phyloP scores from a whole-genome alignment of 2,797 vertebrate genomes.

The Psittacula echo region DNA sequence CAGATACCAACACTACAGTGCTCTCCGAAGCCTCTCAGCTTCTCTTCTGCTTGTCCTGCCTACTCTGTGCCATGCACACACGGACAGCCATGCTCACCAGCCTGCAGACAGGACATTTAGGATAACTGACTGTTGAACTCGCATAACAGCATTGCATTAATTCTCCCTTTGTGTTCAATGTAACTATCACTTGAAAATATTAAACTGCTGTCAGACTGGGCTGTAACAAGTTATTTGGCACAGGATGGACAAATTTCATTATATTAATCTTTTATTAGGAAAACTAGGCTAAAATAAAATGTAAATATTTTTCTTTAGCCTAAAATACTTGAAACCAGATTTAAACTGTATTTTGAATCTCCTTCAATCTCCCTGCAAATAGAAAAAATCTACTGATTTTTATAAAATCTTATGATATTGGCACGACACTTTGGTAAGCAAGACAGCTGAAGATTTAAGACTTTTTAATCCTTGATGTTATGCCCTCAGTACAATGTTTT shows the following conservation, averaged over 20 bases:
- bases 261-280: neutral
- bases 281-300: neutral
- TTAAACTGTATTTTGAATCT: neutral
- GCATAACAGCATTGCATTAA: neutral
- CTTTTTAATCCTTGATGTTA: neutral
- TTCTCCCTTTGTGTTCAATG: too few species aligned
- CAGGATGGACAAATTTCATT: neutral
- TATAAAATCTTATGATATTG: neutral
- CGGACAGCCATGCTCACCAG: neutral
- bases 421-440: neutral
- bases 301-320: neutral
- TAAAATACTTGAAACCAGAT: neutral
- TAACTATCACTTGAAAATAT: neutral
- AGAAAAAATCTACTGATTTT: neutral
- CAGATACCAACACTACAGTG: fast-evolving
- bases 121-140: neutral
- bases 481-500: neutral
- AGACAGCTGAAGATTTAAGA: neutral
- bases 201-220: neutral
- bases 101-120: neutral
- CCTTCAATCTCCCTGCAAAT: neutral
- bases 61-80: neutral
- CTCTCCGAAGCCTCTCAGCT: neutral
- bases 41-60: neutral
- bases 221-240: neutral